These are phyloP conservation scores for Acanthiza pusilla DNA, from an alignment of 2,797 vertebrate species.

Conservation along the genomic window DNA sequence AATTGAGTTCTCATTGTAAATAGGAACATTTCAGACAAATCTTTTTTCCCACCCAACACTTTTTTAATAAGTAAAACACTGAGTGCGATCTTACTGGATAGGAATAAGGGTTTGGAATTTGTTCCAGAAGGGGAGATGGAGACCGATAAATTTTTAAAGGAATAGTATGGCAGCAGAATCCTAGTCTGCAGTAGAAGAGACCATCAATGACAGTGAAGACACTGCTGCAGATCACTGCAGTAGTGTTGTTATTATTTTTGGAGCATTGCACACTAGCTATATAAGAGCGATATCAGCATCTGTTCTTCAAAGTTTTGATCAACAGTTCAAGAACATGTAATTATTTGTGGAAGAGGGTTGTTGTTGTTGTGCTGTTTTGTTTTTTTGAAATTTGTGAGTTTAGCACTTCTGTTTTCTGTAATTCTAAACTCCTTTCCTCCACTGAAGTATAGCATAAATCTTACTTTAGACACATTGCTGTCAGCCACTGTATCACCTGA, in stretches of 20 bases:
- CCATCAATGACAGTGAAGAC: background rate
- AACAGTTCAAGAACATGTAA: background rate
- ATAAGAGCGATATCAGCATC: background rate
- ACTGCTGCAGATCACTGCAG: background rate
- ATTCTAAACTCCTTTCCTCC: background rate
- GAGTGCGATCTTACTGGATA: background rate
- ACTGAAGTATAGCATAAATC: background rate
- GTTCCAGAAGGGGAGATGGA: background rate
- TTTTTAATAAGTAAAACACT: background rate
- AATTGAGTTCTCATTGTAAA: background rate
- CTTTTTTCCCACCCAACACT: background rate
- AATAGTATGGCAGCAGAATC: background rate
- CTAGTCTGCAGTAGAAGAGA: background rate
- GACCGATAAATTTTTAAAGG: background rate
- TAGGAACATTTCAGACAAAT: background rate
- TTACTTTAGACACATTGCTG: background rate
- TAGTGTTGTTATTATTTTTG: background rate
- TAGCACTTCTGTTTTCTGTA: background rate
- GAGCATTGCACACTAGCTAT: background rate
- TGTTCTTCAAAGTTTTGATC: background rate
- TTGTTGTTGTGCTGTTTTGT: background rate
- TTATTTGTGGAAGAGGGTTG: background rate
- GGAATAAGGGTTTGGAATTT: background rate
- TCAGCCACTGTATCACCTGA: background rate
- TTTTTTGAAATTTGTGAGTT: background rate